phyloP scores from a whole-genome alignment of 2,113 vertebrate genomes.

The Ceyx cyanopectus region DNA sequence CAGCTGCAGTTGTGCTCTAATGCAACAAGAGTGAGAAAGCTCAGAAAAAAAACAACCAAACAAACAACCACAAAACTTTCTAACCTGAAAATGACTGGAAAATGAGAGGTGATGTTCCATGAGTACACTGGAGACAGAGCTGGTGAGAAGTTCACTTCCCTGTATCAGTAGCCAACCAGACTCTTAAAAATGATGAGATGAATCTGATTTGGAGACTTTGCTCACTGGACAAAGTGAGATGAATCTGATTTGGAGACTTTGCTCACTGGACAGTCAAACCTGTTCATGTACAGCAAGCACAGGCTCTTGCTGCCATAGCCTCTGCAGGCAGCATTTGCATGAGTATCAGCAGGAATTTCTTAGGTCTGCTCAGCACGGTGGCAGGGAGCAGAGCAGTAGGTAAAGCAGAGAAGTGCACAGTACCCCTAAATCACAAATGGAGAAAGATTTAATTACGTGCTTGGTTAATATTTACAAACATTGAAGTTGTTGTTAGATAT shows the following conservation, averaged over 20 bases:
- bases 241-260: not conserved
- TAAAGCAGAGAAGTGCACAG: conserved; percentile 23
- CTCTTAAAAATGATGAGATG: not conserved
- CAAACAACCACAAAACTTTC: not conserved
- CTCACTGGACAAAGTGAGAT: not conserved
- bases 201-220: not conserved
- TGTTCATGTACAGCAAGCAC: not conserved
- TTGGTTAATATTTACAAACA: conserved; percentile 57
- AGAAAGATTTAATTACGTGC: conserved; percentile 54
- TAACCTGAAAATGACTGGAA: not conserved
- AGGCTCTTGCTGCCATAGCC: not conserved
- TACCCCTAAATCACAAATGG: conserved; percentile 21
- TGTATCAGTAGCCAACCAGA: not conserved
- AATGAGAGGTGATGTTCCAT: not conserved
- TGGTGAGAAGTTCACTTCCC: not conserved
- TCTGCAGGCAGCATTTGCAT: not conserved
- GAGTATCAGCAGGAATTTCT: not conserved
- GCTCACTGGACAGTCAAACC: not conserved
- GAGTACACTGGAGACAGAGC: not conserved
- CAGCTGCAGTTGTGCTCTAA: not conserved
- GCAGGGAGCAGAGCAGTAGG: not conserved
- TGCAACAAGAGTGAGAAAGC: accelerated
- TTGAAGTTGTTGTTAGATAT: not conserved
- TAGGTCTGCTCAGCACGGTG: not conserved
- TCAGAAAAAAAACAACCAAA: not conserved